These are phyloP conservation scores for Platyscapa corneri DNA, from an alignment of 1,140 invertebrate genomes.

Conservation along the genomic window DNA sequence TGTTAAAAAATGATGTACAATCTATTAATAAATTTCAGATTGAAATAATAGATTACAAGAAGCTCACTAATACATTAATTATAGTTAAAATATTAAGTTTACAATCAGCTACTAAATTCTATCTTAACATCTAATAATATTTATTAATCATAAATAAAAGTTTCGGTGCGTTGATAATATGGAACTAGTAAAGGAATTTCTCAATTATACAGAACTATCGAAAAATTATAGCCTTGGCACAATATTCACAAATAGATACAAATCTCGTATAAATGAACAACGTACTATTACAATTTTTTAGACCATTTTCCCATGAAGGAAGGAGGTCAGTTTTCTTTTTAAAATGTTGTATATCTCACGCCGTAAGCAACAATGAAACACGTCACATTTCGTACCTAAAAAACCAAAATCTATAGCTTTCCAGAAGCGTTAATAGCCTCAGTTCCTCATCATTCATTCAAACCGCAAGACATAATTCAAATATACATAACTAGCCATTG, in stretches of 20 bases:
- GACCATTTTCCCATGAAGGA: constrained; percentile 20
- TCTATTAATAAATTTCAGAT: background rate
- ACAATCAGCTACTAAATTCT: background rate
- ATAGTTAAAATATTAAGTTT: background rate
- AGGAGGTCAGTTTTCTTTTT: constrained; percentile 39
- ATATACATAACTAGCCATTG: constrained; percentile 1
- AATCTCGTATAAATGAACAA: background rate
- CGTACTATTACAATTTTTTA: constrained; percentile 35
- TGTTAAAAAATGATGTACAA: background rate
- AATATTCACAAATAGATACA: background rate
- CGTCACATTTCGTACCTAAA: background rate
- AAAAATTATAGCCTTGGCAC: background rate
- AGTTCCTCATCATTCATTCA: constrained; percentile 3
- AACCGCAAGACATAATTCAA: constrained; percentile 17
- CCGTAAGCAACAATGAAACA: background rate
- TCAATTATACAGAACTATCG: background rate
- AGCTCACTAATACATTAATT: background rate
- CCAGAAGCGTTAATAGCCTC: constrained; percentile 7
- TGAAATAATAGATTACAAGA: background rate
- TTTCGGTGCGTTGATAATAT: background rate
- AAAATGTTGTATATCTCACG: background rate
- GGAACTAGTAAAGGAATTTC: background rate
- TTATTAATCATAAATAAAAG: background rate
- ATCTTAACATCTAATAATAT: background rate
- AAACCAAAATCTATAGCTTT: constrained; percentile 29